Conservation (phyloP, 2,113 vertebrate species). For the Macaca nemestrina region DNA sequence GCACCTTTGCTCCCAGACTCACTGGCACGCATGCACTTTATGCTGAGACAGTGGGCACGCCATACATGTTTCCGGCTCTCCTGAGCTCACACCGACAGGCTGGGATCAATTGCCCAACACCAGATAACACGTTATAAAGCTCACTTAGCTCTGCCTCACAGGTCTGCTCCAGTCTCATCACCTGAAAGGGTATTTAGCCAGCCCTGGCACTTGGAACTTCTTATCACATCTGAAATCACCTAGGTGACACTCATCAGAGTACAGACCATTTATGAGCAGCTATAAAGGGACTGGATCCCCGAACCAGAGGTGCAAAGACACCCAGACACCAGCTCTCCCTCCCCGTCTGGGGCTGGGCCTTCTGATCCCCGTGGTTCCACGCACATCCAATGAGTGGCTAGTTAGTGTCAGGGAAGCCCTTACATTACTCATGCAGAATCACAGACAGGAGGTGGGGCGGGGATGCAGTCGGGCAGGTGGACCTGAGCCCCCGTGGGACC, state of each 20-base stretch:
- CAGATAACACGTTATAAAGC: rapidly evolving
- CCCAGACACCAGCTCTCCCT: too few relatives aligned
- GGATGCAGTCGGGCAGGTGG: rapidly evolving
- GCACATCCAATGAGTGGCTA: rapidly evolving
- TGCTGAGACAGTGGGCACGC: neutral
- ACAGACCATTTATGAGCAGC: neutral
- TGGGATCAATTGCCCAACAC: rapidly evolving
- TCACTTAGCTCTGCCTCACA: rapidly evolving
- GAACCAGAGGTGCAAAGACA: neutral
- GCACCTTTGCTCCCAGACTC: neutral
- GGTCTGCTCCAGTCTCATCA: rapidly evolving
- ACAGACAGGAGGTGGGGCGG: neutral
- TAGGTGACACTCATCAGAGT: rapidly evolving
- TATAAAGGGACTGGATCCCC: neutral
- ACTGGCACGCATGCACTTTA: rapidly evolving
- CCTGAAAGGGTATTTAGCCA: rapidly evolving
- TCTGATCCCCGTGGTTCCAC: rapidly evolving
- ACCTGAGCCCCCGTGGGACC: rapidly evolving
- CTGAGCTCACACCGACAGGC: rapidly evolving
- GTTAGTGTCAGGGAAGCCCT: rapidly evolving
- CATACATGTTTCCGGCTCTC: neutral
- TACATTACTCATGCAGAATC: rapidly evolving
- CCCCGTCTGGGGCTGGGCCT: too few relatives aligned
- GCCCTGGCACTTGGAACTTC: neutral
- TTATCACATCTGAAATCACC: neutral